Evolutionary conservation across 2,888 invertebrate genomes (phyloP).

Genomic region (Nephrotoma guestfalica): DNA sequence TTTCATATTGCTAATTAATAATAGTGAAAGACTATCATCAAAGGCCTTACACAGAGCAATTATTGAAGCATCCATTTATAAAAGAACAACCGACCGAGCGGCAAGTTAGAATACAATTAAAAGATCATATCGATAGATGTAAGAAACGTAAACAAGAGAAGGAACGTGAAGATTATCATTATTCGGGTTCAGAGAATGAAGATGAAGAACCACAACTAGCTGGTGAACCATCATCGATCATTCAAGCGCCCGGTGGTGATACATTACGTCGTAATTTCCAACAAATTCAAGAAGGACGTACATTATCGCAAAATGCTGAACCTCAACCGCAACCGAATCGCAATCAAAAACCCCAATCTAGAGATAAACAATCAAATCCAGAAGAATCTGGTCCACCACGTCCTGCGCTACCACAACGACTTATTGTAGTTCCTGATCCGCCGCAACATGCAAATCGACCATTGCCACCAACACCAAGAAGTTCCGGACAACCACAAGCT

Average conservation of each 20-base stretch:
- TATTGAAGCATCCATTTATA: conserved; percentile 94
- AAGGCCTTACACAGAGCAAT: conserved; percentile 94
- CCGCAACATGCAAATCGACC: conserved; percentile 53
- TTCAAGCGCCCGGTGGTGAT: conserved; percentile 76
- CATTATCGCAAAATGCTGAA: conserved; percentile 43
- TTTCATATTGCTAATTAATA: conserved; percentile 10
- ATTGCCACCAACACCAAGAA: conserved; percentile 70
- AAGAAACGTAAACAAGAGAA: conserved; percentile 90
- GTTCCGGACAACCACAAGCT: conserved; percentile 40
- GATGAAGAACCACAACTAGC: conserved; percentile 85
- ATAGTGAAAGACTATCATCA: conserved; percentile 95
- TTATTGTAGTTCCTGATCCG: conserved; percentile 84
- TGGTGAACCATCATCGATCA: conserved; percentile 90
- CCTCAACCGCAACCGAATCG: conserved; percentile 46
- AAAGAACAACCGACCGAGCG: conserved; percentile 97
- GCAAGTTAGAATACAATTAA: conserved; percentile 94
- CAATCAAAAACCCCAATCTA: conserved; percentile 29
- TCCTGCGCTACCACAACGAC: conserved; percentile 79
- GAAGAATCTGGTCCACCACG: conserved; percentile 80
- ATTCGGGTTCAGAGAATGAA: conserved; percentile 95
- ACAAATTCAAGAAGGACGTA: conserved; percentile 77
- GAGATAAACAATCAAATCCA: conserved; percentile 36
- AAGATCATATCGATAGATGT: conserved; percentile 96
- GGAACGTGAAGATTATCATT: conserved; percentile 62
- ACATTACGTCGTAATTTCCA: conserved; percentile 95